A percentile compares a stretch with the other conserved stretches of the same genome.
These are phyloP conservation scores for Jaculus jaculus DNA, from an alignment of 2,113 vertebrate species.

Conservation along the genomic window DNA sequence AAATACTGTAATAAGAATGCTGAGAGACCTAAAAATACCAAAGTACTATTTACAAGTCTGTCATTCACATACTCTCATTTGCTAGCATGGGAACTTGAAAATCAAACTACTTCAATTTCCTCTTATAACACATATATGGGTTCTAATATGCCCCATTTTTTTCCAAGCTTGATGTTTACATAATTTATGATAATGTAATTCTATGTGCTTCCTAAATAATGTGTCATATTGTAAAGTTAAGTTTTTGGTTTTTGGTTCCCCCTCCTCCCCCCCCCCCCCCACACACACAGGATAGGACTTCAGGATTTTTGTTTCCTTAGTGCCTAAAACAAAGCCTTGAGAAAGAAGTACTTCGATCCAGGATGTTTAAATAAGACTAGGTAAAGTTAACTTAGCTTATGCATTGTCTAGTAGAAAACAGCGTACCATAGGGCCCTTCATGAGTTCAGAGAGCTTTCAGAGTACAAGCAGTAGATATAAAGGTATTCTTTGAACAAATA, in stretches of 20 bases:
- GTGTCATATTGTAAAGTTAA: neutral
- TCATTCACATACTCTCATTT: neutral
- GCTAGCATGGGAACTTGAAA: neutral
- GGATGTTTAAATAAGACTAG: neutral
- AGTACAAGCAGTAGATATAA: neutral
- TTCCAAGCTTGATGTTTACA: neutral
- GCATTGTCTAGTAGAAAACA: neutral
- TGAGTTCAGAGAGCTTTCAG: neutral
- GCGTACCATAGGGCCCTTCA: neutral
- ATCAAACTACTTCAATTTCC: neutral
- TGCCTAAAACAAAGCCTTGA: neutral
- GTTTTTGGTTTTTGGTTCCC: neutral
- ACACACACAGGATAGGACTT: neutral
- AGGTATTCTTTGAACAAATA: constrained; percentile 12
- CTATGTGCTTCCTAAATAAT: neutral
- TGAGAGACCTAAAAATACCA: neutral
- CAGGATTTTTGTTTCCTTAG: neutral
- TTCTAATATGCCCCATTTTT: neutral
- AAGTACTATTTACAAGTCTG: neutral
- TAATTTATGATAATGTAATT: neutral
- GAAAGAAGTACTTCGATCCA: neutral
- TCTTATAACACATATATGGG: neutral
- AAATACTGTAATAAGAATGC: neutral
- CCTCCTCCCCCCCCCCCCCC: no score
- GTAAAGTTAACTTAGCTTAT: neutral